Percentiles rank a stretch among this genome's conserved stretches.
These are phyloP conservation scores for Xanthia togata DNA, from an alignment of 2,888 invertebrate species.

Conservation along the genomic window DNA sequence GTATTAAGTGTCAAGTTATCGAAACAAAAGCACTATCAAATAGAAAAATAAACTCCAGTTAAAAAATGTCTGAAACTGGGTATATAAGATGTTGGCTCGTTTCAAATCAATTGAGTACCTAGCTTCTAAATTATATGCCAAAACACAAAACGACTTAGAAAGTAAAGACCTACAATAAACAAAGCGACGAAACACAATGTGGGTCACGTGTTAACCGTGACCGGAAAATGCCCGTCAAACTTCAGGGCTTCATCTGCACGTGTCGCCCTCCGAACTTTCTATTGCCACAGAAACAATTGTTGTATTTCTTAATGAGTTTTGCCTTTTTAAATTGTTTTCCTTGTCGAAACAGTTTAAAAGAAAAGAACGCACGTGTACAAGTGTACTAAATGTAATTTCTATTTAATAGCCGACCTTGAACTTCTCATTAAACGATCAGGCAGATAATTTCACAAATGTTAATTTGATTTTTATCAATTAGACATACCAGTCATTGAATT, in stretches of 20 bases:
- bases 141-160: not conserved
- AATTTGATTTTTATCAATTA: too few species aligned
- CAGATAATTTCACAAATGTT: not conserved
- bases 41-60: not conserved
- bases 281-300: not conserved
- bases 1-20: not conserved
- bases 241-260: conserved; percentile 48
- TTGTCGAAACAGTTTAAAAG: not conserved
- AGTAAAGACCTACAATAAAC: conserved; percentile 17
- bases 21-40: not conserved
- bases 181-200: conserved; percentile 23
- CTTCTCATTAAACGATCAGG: not conserved
- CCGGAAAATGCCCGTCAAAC: conserved; percentile 42
- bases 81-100: not conserved
- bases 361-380: not conserved
- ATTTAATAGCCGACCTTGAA: not conserved
- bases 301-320: not conserved
- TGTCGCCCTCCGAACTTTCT: conserved; percentile 12
- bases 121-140: not conserved
- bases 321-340: not conserved
- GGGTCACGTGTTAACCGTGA: conserved; percentile 29
- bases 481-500: not conserved
- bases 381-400: not conserved
- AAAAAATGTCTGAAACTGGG: not conserved
- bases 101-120: not conserved